Evolutionary conservation across 2,797 vertebrate genomes (phyloP).

Genomic region (Falco cherrug): DNA sequence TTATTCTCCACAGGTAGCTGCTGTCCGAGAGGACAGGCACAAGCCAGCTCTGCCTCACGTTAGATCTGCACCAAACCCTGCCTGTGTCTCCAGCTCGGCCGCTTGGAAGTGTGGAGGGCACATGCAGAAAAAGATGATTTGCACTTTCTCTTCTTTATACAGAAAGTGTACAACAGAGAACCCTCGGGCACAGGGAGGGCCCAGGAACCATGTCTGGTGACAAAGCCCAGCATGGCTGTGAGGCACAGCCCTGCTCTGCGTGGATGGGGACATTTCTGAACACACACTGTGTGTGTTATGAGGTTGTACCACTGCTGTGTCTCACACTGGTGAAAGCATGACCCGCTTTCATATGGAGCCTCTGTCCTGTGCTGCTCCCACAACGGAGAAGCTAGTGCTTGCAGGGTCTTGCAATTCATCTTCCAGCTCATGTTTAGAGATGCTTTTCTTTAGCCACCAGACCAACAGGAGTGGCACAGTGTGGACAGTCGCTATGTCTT

Average conservation of each 20-base stretch:
- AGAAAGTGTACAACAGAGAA: neutral
- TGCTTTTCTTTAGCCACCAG: neutral
- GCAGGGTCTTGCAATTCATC: neutral
- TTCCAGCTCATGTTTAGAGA: neutral
- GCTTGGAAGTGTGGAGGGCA: neutral
- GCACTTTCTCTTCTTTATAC: neutral
- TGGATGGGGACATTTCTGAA: neutral
- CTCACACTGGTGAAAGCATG: neutral
- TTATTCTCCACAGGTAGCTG: neutral
- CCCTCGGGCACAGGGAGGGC: neutral
- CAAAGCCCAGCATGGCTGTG: neutral
- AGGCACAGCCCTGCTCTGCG: neutral
- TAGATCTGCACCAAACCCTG: neutral
- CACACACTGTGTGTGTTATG: too few species aligned
- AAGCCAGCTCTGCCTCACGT: neutral
- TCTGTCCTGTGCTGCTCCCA: neutral
- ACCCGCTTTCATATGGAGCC: neutral
- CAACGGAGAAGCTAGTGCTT: neutral
- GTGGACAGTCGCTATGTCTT: neutral
- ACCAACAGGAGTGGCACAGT: neutral
- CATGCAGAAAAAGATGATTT: neutral
- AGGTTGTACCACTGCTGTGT: neutral
- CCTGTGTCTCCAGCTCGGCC: neutral
- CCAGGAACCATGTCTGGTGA: neutral
- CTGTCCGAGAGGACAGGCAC: neutral